Percentiles rank a stretch among this genome's conserved stretches.
phyloP scores from a whole-genome alignment of 2,113 vertebrate genomes.

The Crotalus helleri region DNA sequence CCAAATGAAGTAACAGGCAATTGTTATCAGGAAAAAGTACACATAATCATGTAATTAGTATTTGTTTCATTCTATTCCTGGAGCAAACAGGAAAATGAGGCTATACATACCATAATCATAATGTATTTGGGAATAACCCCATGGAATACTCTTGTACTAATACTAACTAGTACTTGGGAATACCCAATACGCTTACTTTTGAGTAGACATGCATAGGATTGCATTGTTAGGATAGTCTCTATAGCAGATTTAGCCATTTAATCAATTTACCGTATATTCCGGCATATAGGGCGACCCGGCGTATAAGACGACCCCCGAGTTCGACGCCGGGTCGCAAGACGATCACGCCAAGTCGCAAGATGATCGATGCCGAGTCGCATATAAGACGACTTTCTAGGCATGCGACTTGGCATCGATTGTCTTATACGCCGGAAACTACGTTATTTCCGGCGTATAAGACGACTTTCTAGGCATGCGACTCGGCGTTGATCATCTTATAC shows the following conservation, averaged over 20 bases:
- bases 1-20: constrained; percentile 39
- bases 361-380: too few species aligned
- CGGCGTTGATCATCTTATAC: too few species aligned
- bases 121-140: background rate
- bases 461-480: too few species aligned
- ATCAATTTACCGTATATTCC: too few species aligned
- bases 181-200: background rate
- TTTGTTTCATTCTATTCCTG: constrained; percentile 55
- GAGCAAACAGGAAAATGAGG: constrained; percentile 42
- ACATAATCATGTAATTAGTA: constrained; percentile 41
- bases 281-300: too few species aligned
- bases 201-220: background rate
- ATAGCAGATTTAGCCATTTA: constrained; percentile 35
- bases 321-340: too few species aligned
- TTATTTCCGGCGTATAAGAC: too few species aligned
- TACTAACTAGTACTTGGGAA: background rate
- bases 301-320: too few species aligned
- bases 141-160: background rate
- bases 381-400: too few species aligned
- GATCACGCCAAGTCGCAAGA: too few species aligned
- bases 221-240: constrained; percentile 3
- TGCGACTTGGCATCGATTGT: too few species aligned
- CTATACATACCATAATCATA: constrained; percentile 5
- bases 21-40: constrained; percentile 37
- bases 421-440: too few species aligned